Evolutionary conservation across 2,888 invertebrate species (phyloP), one percentile per base, ranked within the genome.

Genomic region (Xestoiulus laeticollis): DNA sequence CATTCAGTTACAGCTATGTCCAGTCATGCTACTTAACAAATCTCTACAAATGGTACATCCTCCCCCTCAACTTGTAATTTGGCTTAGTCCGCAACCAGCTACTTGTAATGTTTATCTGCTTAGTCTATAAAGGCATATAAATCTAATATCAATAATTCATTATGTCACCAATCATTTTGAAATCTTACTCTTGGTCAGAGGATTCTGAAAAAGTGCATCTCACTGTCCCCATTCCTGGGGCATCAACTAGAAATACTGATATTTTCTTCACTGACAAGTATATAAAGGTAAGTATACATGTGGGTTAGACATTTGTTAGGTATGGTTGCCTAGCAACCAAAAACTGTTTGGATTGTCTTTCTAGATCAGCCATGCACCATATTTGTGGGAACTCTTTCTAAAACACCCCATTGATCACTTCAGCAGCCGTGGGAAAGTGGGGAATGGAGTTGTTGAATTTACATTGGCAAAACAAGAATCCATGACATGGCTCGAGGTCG

Each of bases 121-220:
- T 3, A 4, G 68, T 68, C 26, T 6, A 53, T 53, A 22, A 38
- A 38, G 48, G 16, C 19, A 2, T 16, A 16, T 14, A 12, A 30
- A 32, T 16, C 16, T 78, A 32, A 32, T 32, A 30, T 78, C 2
- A 30, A 78, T 22, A 22, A 38, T 43, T 22, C 85, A 84, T 44
- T 5, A 87, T 87, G 87, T 30, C 87, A n/a, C 95, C 95, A n/a
- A 94, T 96, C 89, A 90, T 95, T 90, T 93, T 96, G 0, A 95
- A 95, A 92, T 95, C 96, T 92, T 95, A 93, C 90, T 94, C 93
- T 59, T 97, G 96, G 96, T 94, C 94, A 68, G 96, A 97, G 93
- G 95, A 95, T 0, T 92, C 93, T 19, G 93, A 93, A 68, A 92
- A 92, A 59, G 90, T 96, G 12, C 93, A 94, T 89, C 93, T 97